These are phyloP conservation scores for Colostygia pectinataria DNA, from an alignment of 2,888 invertebrate species.

Conservation along the genomic window DNA sequence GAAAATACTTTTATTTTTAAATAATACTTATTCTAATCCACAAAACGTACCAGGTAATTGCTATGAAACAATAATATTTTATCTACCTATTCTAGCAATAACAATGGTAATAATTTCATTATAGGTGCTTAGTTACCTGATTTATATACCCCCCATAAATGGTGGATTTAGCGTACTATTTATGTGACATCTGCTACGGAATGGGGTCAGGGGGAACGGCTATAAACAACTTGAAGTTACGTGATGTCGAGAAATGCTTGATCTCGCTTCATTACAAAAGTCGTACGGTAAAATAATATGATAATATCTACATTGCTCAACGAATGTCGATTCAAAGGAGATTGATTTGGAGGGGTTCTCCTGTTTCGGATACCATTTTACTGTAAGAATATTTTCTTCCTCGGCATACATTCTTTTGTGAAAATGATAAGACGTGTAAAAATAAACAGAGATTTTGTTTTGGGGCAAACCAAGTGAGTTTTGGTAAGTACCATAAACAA, in stretches of 20 bases:
- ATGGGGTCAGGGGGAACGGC: conserved; percentile 33
- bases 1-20: too few relatives aligned
- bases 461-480: too few relatives aligned
- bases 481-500: too few relatives aligned
- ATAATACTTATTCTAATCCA: too few relatives aligned
- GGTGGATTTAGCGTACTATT: conserved; percentile 36
- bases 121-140: conserved; percentile 31
- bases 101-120: conserved; percentile 30
- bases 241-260: conserved; percentile 26
- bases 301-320: conserved; percentile 9
- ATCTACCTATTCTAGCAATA: conserved; percentile 16
- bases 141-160: conserved; percentile 35
- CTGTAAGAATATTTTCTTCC: not conserved
- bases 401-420: not conserved
- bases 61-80: conserved; percentile 10
- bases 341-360: not conserved
- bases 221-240: conserved; percentile 37
- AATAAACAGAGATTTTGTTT: too few relatives aligned
- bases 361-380: too few relatives aligned
- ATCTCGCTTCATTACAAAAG: conserved; percentile 20
- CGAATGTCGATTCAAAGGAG: conserved; percentile 3
- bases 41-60: too few relatives aligned
- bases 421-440: too few relatives aligned
- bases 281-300: conserved; percentile 23
- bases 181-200: conserved; percentile 38